phyloP scores from a whole-genome alignment of 2,113 vertebrate species.

The Seriola rivoliana region DNA sequence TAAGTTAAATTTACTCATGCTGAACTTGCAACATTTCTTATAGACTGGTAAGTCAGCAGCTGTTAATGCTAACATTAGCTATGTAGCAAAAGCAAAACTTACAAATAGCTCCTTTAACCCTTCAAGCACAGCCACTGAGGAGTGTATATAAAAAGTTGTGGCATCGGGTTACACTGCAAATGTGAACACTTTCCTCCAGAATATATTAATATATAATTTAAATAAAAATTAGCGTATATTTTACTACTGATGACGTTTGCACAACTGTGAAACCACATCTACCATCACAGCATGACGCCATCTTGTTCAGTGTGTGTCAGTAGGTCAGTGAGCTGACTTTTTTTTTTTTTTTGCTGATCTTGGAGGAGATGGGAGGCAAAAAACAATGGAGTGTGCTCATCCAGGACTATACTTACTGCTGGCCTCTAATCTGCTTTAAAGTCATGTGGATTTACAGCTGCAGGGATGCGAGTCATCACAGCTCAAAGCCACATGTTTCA shows the following conservation, averaged over 20 bases:
- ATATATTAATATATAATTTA: too few species aligned
- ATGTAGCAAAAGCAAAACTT: too few species aligned
- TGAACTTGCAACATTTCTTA: too few species aligned
- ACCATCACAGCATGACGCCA: not conserved
- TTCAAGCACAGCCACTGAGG: not conserved
- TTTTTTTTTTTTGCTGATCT: constrained; percentile 56
- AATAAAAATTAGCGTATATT: not conserved
- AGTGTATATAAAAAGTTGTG: not conserved
- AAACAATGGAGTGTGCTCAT: constrained; percentile 61
- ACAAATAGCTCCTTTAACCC: too few species aligned
- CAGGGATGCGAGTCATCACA: constrained; percentile 33
- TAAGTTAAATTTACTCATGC: too few species aligned
- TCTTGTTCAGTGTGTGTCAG: constrained; percentile 21
- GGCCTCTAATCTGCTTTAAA: constrained; percentile 74
- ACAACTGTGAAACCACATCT: not conserved
- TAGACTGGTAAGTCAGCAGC: too few species aligned
- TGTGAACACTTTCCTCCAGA: not conserved
- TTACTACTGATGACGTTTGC: not conserved
- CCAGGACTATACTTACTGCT: constrained; percentile 56
- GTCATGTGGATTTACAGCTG: constrained; percentile 66
- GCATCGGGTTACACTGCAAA: not conserved
- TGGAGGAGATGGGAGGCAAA: constrained; percentile 54
- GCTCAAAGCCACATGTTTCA: constrained; percentile 61
- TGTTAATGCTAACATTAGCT: too few species aligned
- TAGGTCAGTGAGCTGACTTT: constrained; percentile 37